phyloP scores from a whole-genome alignment of 2,888 invertebrate genomes.

The Heliconius ismenius region DNA sequence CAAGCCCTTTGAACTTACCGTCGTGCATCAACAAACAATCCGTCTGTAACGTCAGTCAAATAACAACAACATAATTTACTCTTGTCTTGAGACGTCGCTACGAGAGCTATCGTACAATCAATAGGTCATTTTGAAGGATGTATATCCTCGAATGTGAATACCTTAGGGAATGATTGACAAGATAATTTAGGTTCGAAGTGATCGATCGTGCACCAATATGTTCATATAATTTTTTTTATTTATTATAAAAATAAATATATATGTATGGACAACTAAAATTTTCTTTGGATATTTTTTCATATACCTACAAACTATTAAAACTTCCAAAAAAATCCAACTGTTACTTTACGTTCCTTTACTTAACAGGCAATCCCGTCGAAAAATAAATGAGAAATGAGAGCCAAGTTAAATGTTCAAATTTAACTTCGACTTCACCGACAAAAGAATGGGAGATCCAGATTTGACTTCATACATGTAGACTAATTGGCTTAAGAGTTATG shows the following conservation, averaged over 20 bases:
- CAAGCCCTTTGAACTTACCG: conserved; percentile 4
- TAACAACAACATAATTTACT: conserved; percentile 14
- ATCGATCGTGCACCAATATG: not conserved
- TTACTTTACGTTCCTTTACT: too few relatives aligned
- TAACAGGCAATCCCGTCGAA: too few relatives aligned
- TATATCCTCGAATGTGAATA: not conserved
- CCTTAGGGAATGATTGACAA: conserved; percentile 43
- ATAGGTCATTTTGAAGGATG: conserved; percentile 16
- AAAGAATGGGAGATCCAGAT: too few relatives aligned
- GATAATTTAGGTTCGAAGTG: conserved; percentile 32
- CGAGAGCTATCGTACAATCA: conserved; percentile 21
- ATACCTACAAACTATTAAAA: too few relatives aligned
- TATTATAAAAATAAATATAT: too few relatives aligned
- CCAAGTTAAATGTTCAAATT: too few relatives aligned
- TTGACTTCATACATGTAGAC: too few relatives aligned
- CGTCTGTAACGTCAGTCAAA: conserved; percentile 13
- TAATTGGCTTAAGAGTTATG: too few relatives aligned
- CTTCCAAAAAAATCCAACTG: too few relatives aligned
- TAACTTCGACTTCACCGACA: too few relatives aligned
- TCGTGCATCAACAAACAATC: conserved; percentile 7
- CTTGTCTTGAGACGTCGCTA: not conserved
- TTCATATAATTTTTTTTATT: too few relatives aligned
- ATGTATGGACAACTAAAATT: not conserved
- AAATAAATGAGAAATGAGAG: too few relatives aligned
- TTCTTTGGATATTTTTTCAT: not conserved